Evolutionary conservation across 2,888 invertebrate genomes (phyloP).

Genomic region (Atherix ibis): DNA sequence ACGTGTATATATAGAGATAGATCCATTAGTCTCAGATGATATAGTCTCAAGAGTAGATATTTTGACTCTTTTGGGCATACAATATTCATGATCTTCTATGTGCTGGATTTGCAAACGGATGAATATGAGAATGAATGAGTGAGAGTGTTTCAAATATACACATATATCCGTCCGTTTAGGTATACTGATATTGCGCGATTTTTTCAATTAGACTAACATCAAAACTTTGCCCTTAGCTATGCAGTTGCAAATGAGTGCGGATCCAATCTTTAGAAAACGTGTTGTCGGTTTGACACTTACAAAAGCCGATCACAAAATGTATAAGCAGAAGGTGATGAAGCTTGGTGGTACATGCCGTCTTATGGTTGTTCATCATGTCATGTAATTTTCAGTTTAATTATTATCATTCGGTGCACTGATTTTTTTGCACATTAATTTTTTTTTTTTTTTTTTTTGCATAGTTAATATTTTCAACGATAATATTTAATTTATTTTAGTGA

Average conservation of each 20-base stretch:
- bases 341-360: constrained; percentile 2
- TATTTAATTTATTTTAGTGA: no score
- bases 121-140: no score
- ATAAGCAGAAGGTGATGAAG: constrained; percentile 5
- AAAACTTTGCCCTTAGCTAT: constrained; percentile 5
- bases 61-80: no score
- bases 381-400: constrained; percentile 2
- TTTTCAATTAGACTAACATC: constrained; percentile 8
- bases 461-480: no score
- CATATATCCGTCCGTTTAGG: background rate
- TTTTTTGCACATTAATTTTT: background rate
- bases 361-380: constrained; percentile 5
- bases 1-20: no score
- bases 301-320: background rate
- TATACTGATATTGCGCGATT: no score
- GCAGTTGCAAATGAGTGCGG: constrained; percentile 5
- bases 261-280: constrained; percentile 3
- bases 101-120: no score
- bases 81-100: no score
- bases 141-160: background rate
- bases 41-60: no score
- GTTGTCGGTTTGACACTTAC: constrained; percentile 9
- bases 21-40: no score
- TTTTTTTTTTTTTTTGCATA: no score
- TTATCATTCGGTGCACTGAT: background rate